A percentile compares a stretch with the other conserved stretches of the same genome.
phyloP scores from a whole-genome alignment of 1,140 invertebrate genomes.

The Caenorhabditis inopinata region DNA sequence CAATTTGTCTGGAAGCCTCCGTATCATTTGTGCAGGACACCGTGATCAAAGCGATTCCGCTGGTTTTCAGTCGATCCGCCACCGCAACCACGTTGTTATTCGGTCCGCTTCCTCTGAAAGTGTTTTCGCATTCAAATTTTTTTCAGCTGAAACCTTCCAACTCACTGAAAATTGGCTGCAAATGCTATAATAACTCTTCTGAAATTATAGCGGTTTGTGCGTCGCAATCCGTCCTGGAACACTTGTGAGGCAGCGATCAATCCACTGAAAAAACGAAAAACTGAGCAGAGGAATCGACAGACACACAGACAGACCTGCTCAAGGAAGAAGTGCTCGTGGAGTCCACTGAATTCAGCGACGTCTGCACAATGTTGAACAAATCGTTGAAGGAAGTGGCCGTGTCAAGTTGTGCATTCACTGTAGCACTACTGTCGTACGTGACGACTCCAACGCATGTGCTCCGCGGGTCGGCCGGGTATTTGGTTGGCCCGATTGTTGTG shows the following conservation, averaged over 20 bases:
- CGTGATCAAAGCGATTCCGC: background rate
- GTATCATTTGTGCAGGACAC: background rate
- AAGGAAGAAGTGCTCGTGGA: background rate
- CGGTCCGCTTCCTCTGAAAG: slow-evolving; percentile 1
- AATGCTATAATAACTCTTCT: background rate
- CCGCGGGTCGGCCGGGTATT: background rate
- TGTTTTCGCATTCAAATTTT: no score
- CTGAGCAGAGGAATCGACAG: no score
- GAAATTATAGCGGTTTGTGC: background rate
- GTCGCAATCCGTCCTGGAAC: background rate
- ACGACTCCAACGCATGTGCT: slow-evolving; percentile 10
- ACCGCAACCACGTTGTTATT: background rate
- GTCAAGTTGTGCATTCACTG: background rate
- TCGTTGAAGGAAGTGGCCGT: background rate
- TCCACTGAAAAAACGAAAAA: background rate
- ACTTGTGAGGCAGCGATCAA: background rate
- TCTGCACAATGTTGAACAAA: background rate
- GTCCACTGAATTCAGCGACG: background rate
- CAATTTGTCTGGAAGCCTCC: background rate
- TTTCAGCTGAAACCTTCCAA: no score
- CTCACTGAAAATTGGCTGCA: background rate
- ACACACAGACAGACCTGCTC: background rate
- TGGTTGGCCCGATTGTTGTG: background rate
- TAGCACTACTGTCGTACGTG: background rate
- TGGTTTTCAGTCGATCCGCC: background rate